Evolutionary conservation across 2,113 vertebrate species (phyloP).

Genomic region (Epinephelus fuscoguttatus): DNA sequence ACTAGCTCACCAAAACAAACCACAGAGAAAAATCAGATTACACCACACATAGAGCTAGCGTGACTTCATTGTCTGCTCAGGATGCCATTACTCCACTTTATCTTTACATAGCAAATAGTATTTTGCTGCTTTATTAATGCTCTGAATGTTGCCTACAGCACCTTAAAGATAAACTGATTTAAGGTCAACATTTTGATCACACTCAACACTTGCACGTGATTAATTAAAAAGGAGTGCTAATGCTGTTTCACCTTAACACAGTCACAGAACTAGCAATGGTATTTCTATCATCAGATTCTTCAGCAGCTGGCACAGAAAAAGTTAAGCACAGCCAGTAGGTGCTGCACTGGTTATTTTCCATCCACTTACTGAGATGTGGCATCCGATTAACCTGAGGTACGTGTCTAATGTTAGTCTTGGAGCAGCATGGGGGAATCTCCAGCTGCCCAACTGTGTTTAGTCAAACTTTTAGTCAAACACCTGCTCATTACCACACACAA

Average conservation of each 20-base stretch:
- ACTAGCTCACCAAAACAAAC: too few relatives aligned
- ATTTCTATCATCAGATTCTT: neutral
- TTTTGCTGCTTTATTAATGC: too few relatives aligned
- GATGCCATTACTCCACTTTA: too few relatives aligned
- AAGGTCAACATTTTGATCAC: neutral
- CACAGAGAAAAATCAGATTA: too few relatives aligned
- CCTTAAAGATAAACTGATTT: neutral
- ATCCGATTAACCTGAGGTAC: conserved; percentile 39
- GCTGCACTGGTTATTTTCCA: conserved; percentile 62
- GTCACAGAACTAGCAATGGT: too few relatives aligned
- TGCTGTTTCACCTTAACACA: neutral
- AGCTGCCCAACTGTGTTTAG: conserved; percentile 58
- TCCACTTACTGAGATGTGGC: conserved; percentile 28
- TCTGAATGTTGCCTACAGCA: too few relatives aligned
- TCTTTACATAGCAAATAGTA: too few relatives aligned
- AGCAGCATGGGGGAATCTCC: conserved; percentile 64
- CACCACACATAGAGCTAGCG: too few relatives aligned
- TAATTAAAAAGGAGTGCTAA: neutral
- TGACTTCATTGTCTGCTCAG: too few relatives aligned
- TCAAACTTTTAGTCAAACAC: conserved; percentile 52
- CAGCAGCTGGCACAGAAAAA: neutral
- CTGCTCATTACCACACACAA: conserved; percentile 37
- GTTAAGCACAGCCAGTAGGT: conserved; percentile 14
- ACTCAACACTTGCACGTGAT: neutral
- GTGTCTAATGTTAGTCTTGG: conserved; percentile 56